Base-by-base conservation (phyloP, 2,797 vertebrate species). In the Sebastes steindachneri region DNA sequence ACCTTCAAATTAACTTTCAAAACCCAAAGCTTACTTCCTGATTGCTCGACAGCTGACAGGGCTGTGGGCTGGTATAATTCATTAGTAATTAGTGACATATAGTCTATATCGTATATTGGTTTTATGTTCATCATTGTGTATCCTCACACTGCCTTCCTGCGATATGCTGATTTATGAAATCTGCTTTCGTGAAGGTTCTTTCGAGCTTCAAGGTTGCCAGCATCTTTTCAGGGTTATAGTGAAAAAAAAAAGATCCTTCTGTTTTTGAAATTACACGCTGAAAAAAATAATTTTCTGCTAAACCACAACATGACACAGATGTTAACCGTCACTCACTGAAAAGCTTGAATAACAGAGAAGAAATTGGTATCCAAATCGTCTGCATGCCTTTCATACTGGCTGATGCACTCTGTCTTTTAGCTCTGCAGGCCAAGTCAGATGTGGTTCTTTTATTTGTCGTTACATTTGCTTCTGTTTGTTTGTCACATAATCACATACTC, bases 1-100 rank as follows among this genome's bases (percentile, higher is more conserved):
- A 68, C 23, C 63, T 70, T 21, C 51, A 62, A 71, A 78, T 77
- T 63, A 63, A 75, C 67, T 75, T 37, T 21, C 21, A 74, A 58
- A 73, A 35, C 26, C 26, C 54, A 10, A n/a, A 64, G 15, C 23
- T 58, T 67, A 57, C 26, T 71, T 65, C 26, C 29, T 73, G 25
- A 68, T 53, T 69, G 25, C 62, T 48, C 12, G n/a, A 19, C 60
- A 79, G 33, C 28, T 79, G 28, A 60, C 67, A 69, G 63, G 33
- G 4, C 54, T 28, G 10, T 10, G 31, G 37, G 17, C 8, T 55
- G 45, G 1, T 28, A 29, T 41, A 3, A 11, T 68, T 26, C 45
- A 26, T 71, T 23, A 15, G 15, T 17, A 19, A 17, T 17, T 12
- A 12, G 11, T 26, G 55, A 45, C 15, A 45, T 51, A 17, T 28